Evolutionary conservation across 2,888 invertebrate genomes (phyloP).

Genomic region (Sphaerophoria taeniata): DNA sequence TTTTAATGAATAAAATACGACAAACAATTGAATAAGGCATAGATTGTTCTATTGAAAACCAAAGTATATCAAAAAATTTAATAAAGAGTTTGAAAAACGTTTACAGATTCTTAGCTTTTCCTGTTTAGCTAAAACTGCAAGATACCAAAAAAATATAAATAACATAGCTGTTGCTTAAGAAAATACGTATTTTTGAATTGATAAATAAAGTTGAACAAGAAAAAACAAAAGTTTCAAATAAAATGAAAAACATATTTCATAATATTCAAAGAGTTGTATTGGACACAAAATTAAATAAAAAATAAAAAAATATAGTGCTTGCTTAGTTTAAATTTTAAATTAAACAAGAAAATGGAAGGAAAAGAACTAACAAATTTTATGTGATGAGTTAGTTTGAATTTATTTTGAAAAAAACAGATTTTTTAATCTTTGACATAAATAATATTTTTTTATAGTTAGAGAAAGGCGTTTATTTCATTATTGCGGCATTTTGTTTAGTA

Average conservation of each 20-base stretch:
- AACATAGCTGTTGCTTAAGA: constrained; percentile 44
- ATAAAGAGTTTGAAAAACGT: constrained; percentile 25
- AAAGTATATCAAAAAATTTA: constrained; percentile 23
- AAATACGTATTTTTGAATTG: constrained; percentile 32
- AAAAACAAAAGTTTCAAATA: constrained; percentile 38
- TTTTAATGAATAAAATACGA: constrained; percentile 33
- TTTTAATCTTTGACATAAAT: background rate
- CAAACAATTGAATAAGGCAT: constrained; percentile 56
- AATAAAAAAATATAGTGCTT: constrained; percentile 30
- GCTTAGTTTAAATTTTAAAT: constrained; percentile 36
- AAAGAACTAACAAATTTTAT: constrained; percentile 12
- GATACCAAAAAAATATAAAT: constrained; percentile 26
- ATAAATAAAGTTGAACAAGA: constrained; percentile 3
- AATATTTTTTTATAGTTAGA: constrained; percentile 17
- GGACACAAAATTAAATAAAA: constrained; percentile 31
- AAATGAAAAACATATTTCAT: background rate
- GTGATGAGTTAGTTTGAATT: background rate
- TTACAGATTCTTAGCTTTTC: constrained; percentile 33
- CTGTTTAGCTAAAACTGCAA: constrained; percentile 21
- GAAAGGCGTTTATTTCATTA: background rate
- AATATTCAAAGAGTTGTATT: constrained; percentile 54
- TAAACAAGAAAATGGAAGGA: constrained; percentile 9
- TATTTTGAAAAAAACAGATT: background rate
- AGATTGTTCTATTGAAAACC: constrained; percentile 29
- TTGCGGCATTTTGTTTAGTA: background rate